Percentiles rank a stretch among this genome's conserved stretches.
Conservation (phyloP, 2,113 vertebrate species). For the Chionis minor region DNA sequence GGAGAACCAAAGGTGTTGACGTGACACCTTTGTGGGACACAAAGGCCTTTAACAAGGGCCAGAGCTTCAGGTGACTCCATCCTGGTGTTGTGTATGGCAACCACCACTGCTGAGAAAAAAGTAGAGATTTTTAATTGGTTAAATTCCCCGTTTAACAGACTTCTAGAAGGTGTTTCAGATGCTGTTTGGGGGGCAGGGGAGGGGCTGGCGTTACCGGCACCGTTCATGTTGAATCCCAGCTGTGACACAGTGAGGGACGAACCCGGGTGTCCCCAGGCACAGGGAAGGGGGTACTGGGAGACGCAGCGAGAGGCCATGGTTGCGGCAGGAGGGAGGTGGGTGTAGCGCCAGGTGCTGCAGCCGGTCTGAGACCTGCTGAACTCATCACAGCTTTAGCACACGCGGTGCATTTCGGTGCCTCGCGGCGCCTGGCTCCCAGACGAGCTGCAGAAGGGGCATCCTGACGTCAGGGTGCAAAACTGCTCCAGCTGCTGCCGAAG, state of each 20-base stretch:
- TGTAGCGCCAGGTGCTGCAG: neutral
- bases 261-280: neutral
- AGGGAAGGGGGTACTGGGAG: too few relatives aligned
- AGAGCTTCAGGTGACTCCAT: rapidly evolving
- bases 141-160: neutral
- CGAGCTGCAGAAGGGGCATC: neutral
- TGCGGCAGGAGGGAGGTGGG: neutral
- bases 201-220: neutral
- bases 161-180: neutral
- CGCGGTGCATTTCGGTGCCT: neutral
- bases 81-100: neutral
- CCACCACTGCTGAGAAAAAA: neutral
- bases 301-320: neutral
- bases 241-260: neutral
- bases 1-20: neutral
- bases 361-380: neutral
- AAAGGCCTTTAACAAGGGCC: neutral
- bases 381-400: neutral
- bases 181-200: neutral
- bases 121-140: neutral
- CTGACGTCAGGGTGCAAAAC: neutral
- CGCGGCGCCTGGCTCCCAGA: neutral
- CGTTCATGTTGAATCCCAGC: neutral
- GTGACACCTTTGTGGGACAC: neutral
- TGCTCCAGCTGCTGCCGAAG: neutral